phyloP scores from a whole-genome alignment of 2,113 vertebrate species.

The Nyctereutes procyonoides region DNA sequence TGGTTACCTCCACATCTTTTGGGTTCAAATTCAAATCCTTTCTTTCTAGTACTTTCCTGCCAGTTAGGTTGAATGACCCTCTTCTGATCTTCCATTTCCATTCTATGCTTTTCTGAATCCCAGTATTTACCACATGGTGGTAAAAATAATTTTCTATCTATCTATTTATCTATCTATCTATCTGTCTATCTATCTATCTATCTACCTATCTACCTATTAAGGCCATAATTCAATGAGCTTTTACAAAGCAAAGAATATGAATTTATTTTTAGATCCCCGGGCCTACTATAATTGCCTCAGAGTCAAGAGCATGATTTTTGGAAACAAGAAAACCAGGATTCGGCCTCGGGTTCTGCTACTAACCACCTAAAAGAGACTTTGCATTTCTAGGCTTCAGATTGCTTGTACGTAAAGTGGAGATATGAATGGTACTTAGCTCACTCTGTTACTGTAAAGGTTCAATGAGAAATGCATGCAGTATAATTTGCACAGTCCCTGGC shows the following conservation, averaged over 20 bases:
- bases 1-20: neutral
- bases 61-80: neutral
- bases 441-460: neutral
- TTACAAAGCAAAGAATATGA: neutral
- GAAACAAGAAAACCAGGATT: neutral
- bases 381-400: neutral
- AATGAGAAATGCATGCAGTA: neutral
- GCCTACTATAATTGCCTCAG: neutral
- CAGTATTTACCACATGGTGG: neutral
- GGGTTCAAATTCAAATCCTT: neutral
- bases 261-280: neutral
- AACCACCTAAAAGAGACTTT: neutral
- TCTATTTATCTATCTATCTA: neutral
- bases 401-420: neutral
- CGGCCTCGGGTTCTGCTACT: neutral
- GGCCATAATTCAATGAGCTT: neutral
- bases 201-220: neutral
- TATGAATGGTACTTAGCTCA: neutral
- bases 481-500: neutral
- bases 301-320: constrained; percentile 5
- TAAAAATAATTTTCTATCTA: neutral
- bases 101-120: neutral
- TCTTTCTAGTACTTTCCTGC: neutral
- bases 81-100: neutral
- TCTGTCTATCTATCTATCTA: neutral